Percentiles rank a stretch among this genome's conserved stretches.
phyloP scores from a whole-genome alignment of 2,113 vertebrate genomes.

The Ascaphus truei region DNA sequence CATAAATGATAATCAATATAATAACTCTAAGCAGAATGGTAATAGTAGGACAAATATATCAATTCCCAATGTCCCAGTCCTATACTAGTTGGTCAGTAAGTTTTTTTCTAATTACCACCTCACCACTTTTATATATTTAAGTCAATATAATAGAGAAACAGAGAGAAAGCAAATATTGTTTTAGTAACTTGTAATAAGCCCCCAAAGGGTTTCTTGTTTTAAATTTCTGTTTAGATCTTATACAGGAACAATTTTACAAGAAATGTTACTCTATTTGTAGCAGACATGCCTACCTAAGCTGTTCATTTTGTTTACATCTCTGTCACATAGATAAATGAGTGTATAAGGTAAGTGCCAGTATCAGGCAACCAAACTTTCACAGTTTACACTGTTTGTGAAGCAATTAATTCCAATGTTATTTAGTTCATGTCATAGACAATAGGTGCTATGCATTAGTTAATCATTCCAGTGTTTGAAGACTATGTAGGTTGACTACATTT shows the following conservation, averaged over 20 bases:
- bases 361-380: slow-evolving; percentile 18
- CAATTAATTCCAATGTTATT: slow-evolving; percentile 19
- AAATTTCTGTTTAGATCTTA: not conserved
- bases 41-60: too few species aligned
- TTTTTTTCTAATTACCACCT: too few species aligned
- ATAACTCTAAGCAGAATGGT: too few species aligned
- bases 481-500: not conserved
- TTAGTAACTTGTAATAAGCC: too few species aligned
- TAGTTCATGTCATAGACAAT: slow-evolving; percentile 15
- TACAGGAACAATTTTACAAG: not conserved
- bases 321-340: slow-evolving; percentile 33
- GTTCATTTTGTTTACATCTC: slow-evolving; percentile 17
- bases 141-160: too few species aligned
- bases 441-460: slow-evolving; percentile 15
- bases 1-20: too few species aligned
- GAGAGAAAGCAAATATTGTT: too few species aligned
- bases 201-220: too few species aligned
- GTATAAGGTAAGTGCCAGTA: slow-evolving; percentile 30
- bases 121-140: too few species aligned
- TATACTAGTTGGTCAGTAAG: too few species aligned
- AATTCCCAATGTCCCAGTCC: too few species aligned
- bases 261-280: slow-evolving; percentile 1
- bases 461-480: not conserved
- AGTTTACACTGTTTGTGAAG: slow-evolving; percentile 17
- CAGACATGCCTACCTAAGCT: slow-evolving; percentile 12